Conservation (phyloP, 2,888 invertebrate species). For the Sthenelais limicola region DNA sequence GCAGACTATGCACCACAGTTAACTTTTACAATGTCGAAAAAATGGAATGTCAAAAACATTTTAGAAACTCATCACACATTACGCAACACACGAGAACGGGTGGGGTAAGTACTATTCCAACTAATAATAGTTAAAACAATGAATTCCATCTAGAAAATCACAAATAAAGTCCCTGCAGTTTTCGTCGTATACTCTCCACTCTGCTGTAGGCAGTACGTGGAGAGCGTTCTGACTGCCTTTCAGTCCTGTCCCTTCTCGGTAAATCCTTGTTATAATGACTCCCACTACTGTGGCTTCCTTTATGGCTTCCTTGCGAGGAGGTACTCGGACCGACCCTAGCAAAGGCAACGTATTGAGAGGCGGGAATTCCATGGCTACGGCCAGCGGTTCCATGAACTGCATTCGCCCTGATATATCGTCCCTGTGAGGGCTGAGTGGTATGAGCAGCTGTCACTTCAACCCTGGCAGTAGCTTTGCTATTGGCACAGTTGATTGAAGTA, state of each 20-base stretch:
- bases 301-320: background rate
- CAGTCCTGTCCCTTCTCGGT: background rate
- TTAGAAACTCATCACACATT: no score
- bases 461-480: background rate
- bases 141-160: no score
- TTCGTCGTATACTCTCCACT: slow-evolving; percentile 16
- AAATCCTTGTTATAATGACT: background rate
- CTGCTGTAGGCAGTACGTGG: slow-evolving; percentile 7
- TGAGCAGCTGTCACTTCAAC: background rate
- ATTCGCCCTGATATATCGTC: slow-evolving; percentile 8
- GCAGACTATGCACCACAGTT: no score
- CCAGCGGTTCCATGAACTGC: slow-evolving; percentile 16
- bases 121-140: no score
- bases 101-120: no score
- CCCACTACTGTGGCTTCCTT: background rate
- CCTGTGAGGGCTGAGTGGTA: background rate
- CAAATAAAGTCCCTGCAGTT: slow-evolving; percentile 27
- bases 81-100: no score
- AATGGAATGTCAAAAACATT: no score
- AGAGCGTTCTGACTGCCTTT: slow-evolving; percentile 6
- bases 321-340: slow-evolving; percentile 1
- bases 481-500: slow-evolving; percentile 19
- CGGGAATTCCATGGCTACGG: slow-evolving; percentile 20
- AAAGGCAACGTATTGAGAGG: slow-evolving; percentile 21
- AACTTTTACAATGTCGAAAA: no score